phyloP scores from a whole-genome alignment of 2,888 invertebrate genomes.

The Himalopsyche kuldschensis region DNA sequence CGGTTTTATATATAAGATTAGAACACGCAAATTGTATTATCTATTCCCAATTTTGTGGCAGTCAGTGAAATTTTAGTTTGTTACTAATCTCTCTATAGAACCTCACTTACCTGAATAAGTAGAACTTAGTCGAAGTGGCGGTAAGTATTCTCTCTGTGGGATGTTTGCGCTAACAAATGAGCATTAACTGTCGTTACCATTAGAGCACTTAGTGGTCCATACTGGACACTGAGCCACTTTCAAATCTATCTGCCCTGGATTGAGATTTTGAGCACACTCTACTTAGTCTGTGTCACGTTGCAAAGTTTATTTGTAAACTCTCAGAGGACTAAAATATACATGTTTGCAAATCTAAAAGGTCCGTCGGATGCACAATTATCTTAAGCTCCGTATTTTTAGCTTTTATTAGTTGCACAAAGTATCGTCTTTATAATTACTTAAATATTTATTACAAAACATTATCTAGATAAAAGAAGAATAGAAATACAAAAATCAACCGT shows the following conservation, averaged over 20 bases:
- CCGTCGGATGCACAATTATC: no score
- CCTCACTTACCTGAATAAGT: background rate
- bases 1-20: no score
- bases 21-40: no score
- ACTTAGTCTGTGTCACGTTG: background rate
- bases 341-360: no score
- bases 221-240: background rate
- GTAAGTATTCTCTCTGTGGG: background rate
- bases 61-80: background rate
- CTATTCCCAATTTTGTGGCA: background rate
- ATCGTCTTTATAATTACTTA: no score
- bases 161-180: background rate
- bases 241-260: background rate
- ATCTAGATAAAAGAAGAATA: no score
- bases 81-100: background rate
- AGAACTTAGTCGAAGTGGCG: background rate
- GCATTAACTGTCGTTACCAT: background rate
- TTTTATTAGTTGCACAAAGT: no score
- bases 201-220: background rate
- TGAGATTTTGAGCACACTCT: background rate
- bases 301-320: background rate
- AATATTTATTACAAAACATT: no score
- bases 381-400: no score
- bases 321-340: background rate
- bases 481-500: no score